A percentile compares a stretch with the other conserved stretches of the same genome.
phyloP scores from a whole-genome alignment of 2,888 invertebrate species.

The Plagodis dolabraria region DNA sequence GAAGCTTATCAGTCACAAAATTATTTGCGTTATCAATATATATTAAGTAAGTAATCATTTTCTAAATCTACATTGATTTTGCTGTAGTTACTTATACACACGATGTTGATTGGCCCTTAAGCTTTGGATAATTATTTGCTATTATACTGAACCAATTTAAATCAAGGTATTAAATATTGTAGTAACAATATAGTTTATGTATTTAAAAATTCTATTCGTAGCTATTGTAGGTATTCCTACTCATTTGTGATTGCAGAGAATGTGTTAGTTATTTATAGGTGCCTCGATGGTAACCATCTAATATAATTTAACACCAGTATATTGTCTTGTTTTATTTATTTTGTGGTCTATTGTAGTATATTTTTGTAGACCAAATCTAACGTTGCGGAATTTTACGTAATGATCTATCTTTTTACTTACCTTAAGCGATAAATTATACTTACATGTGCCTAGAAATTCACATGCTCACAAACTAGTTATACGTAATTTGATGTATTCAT shows the following conservation, averaged over 20 bases:
- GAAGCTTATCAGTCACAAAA: constrained; percentile 62
- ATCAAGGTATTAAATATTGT: constrained; percentile 40
- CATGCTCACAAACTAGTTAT: constrained; percentile 16
- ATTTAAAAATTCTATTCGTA: constrained; percentile 13
- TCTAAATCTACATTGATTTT: constrained; percentile 16
- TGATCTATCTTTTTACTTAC: too few species aligned
- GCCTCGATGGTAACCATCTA: constrained; percentile 66
- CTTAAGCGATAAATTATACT: too few species aligned
- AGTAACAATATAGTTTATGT: constrained; percentile 8
- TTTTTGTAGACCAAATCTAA: background rate
- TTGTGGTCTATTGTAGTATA: background rate
- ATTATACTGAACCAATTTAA: constrained; percentile 24
- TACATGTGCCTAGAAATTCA: background rate
- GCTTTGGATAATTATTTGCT: constrained; percentile 17
- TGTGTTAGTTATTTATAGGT: constrained; percentile 45
- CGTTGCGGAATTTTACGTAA: too few species aligned
- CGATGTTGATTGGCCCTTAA: constrained; percentile 6
- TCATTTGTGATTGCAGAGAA: constrained; percentile 49
- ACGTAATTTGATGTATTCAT: constrained; percentile 11
- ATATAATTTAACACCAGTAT: constrained; percentile 72
- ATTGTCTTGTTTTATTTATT: constrained; percentile 52
- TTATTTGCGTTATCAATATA: constrained; percentile 51
- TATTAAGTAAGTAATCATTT: constrained; percentile 18
- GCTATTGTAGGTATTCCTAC: constrained; percentile 12
- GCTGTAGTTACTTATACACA: constrained; percentile 15